Conservation (phyloP, 2,113 vertebrate species). For the Anser brachyrhynchus region DNA sequence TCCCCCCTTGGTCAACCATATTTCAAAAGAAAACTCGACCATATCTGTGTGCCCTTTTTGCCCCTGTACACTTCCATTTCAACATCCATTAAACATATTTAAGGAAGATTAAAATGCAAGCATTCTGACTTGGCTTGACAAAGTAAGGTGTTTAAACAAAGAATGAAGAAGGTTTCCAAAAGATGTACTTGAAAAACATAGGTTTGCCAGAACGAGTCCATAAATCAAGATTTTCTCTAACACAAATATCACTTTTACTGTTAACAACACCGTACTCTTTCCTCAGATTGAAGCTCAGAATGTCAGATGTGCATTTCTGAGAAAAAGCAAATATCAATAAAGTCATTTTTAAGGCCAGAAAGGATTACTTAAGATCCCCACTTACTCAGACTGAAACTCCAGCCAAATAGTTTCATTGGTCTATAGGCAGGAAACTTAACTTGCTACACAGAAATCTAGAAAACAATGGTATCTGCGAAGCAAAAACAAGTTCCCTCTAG, state of each 20-base stretch:
- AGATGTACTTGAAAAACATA: not conserved
- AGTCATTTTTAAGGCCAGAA: not conserved
- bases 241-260: not conserved
- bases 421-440: not conserved
- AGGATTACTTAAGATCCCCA: not conserved
- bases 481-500: not conserved
- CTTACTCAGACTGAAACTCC: not conserved
- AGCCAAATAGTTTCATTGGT: not conserved
- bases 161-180: not conserved
- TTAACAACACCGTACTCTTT: not conserved
- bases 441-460: not conserved
- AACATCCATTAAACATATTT: not conserved
- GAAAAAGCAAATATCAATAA: not conserved
- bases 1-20: not conserved
- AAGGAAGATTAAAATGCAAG: not conserved
- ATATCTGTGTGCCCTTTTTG: not conserved
- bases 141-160: not conserved
- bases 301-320: not conserved
- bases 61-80: not conserved
- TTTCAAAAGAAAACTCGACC: not conserved
- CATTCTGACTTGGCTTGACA: not conserved
- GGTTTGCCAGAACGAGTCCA: not conserved
- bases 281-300: not conserved
- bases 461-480: not conserved
- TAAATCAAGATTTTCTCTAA: not conserved